Evolutionary conservation across 2,888 invertebrate genomes (phyloP), one percentile per base, ranked within the genome.

Genomic region (Cyclophora punctaria): DNA sequence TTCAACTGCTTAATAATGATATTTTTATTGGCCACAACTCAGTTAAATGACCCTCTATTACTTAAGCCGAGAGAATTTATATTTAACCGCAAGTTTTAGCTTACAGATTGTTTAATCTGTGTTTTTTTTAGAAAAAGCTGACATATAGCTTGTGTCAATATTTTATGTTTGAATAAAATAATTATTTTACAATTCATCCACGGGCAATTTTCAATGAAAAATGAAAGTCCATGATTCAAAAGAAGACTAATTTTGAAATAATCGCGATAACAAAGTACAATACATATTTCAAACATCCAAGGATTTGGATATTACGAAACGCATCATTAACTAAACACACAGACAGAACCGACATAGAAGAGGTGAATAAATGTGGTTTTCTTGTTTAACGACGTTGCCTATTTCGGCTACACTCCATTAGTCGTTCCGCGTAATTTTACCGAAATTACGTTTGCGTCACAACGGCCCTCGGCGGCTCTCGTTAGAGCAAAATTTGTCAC

Each of bases 401-500:
- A 64, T 63, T 59, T 65, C 66, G 63, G 73, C 67, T 72, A 77
- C 78, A 78, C 72, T 77, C 77, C 79, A 83, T 81, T 82, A 80
- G 72, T 68, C 66, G 76, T 75, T 74, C 71, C 75, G 76, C 75
- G 78, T 78, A 78, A 80, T 80, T 80, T 74, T 74, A 74, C 71
- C 75, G 75, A 82, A 83, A 83, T 74, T 64, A 56, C 63, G 62
- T 62, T 84, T 85, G 77, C 84, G 68, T 80, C 78, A 84, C 56
- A 37, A 2, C 5, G 37, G 37, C 37, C 37, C 37, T 37, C 37
- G 37, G 4, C 37, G 5, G 37, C 60, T 58, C 69, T 75, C 71
- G 71, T 73, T 72, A 75, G 71, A 64, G 71, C 64, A 70, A 75
- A 57, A 63, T 67, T 67, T 64, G 57, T 63, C 69, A 67, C 63